phyloP scores from a whole-genome alignment of 1,140 invertebrate genomes.

The Drosophila ironensis region DNA sequence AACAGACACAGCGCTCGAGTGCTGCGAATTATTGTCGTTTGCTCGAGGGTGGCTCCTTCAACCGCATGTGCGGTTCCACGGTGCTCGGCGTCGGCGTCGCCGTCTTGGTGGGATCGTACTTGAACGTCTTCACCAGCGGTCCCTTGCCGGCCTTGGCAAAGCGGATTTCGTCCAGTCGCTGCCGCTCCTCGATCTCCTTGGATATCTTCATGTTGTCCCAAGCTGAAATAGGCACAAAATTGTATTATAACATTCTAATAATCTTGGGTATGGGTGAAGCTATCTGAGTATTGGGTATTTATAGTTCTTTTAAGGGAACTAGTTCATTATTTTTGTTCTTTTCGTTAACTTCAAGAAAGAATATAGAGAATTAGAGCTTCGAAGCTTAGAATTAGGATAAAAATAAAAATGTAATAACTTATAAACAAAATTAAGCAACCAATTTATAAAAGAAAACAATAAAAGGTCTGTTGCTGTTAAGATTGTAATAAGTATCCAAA shows the following conservation, averaged over 20 bases:
- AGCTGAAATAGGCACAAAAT: no score
- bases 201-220: conserved; percentile 93
- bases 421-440: no score
- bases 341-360: no score
- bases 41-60: conserved; percentile 36
- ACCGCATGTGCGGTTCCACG: conserved; percentile 28
- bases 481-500: no score
- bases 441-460: no score
- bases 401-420: no score
- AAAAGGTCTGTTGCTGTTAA: no score
- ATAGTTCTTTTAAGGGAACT: no score
- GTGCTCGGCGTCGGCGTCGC: conserved; percentile 47
- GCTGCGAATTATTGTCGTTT: neutral
- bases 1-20: conserved; percentile 50
- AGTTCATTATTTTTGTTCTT: neutral
- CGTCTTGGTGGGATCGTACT: conserved; percentile 90
- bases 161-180: conserved; percentile 88
- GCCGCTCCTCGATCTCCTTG: conserved; percentile 89
- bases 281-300: no score
- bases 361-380: neutral
- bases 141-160: conserved; percentile 93
- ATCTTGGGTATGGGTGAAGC: no score
- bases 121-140: conserved; percentile 92
- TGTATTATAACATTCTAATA: no score
- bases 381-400: no score